Evolutionary conservation across 2,888 invertebrate genomes (phyloP).

Genomic region (Bombylius discolor): DNA sequence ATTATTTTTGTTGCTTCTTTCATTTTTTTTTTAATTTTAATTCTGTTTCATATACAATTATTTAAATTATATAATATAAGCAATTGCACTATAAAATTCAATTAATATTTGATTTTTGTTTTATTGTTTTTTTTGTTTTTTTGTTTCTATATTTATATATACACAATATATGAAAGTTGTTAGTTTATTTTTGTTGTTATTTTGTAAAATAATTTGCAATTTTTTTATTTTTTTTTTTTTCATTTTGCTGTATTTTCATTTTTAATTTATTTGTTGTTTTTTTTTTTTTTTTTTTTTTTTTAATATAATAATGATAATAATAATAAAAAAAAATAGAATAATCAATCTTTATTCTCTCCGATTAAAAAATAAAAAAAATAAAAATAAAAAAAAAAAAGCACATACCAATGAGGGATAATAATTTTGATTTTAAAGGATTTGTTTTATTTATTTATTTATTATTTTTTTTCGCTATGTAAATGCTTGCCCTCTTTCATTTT

Average conservation of each 20-base stretch:
- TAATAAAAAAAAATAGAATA: slow-evolving; percentile 18
- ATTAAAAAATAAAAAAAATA: slow-evolving; percentile 37
- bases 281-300: no score
- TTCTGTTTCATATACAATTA: no score
- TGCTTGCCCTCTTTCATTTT: not conserved
- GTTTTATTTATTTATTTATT: not conserved
- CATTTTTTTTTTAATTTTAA: no score
- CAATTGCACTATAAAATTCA: no score
- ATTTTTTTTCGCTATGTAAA: no score
- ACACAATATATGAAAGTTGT: not conserved
- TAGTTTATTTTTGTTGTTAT: slow-evolving; percentile 1
- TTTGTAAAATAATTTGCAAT: not conserved
- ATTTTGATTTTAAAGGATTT: no score
- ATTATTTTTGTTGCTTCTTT: no score
- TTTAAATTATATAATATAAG: no score
- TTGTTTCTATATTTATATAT: no score
- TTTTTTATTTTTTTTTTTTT: slow-evolving; percentile 19
- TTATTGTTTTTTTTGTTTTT: no score
- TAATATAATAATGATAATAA: not conserved
- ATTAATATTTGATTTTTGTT: no score
- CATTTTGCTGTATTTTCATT: slow-evolving; percentile 16
- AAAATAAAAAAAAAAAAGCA: not conserved
- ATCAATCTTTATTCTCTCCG: slow-evolving; percentile 54
- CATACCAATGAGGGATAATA: slow-evolving; percentile 4
- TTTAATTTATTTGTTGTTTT: no score